phyloP scores from a whole-genome alignment of 2,797 vertebrate species.

The Pagetopsis macropterus region DNA sequence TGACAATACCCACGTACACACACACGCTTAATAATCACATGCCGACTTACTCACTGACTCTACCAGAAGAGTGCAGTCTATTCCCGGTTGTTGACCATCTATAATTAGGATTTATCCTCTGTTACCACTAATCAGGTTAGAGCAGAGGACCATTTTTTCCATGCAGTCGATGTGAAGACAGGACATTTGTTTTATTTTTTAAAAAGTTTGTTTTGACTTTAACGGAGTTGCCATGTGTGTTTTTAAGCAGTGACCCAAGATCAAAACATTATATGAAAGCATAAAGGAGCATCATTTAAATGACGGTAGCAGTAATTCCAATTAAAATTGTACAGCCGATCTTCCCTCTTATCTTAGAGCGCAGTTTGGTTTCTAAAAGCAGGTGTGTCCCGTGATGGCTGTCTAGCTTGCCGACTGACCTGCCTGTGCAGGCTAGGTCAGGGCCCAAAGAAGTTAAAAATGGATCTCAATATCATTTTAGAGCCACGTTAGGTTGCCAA shows the following conservation, averaged over 20 bases:
- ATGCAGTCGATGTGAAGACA: conserved; percentile 11
- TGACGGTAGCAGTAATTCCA: conserved; percentile 22
- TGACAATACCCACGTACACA: not conserved
- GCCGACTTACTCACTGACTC: conserved; percentile 55
- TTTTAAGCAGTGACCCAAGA: conserved; percentile 2
- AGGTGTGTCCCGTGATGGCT: conserved; percentile 35
- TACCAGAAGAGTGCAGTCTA: conserved; percentile 54
- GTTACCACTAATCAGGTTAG: conserved; percentile 49
- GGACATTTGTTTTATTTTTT: conserved; percentile 1
- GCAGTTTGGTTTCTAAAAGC: conserved; percentile 47
- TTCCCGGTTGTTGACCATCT: conserved; percentile 67
- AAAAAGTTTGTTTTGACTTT: not conserved
- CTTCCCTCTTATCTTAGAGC: conserved; percentile 37
- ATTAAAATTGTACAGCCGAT: conserved; percentile 43
- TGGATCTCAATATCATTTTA: conserved; percentile 52
- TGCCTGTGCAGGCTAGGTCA: conserved; percentile 32
- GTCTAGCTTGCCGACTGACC: conserved; percentile 36
- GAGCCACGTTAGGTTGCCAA: conserved; percentile 20
- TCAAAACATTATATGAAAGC: not conserved
- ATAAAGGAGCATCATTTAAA: conserved; percentile 12
- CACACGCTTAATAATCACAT: conserved; percentile 56
- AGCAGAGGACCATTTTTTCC: conserved; percentile 26
- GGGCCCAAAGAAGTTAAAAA: conserved; percentile 53
- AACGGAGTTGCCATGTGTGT: not conserved
- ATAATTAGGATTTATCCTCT: conserved; percentile 65